These are phyloP conservation scores for Zootermopsis nevadensis DNA, from an alignment of 2,888 invertebrate genomes.

Conservation along the genomic window DNA sequence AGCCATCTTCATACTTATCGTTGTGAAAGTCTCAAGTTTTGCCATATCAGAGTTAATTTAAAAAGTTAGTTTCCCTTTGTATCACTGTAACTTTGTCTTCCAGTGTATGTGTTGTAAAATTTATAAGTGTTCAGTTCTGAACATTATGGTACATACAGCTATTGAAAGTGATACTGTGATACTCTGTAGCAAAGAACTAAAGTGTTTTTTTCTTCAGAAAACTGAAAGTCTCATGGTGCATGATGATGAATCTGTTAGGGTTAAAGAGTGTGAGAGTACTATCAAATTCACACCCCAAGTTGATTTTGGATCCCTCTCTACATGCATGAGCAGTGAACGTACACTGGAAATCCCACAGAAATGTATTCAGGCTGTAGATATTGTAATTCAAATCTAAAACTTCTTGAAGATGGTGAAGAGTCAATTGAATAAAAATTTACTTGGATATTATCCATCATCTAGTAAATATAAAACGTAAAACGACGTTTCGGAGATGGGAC, in stretches of 20 bases:
- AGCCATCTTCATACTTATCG: too few relatives aligned
- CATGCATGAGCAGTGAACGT: slow-evolving; percentile 60
- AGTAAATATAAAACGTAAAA: too few relatives aligned
- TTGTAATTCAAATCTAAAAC: slow-evolving; percentile 84
- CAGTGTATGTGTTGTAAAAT: not conserved
- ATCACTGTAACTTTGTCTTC: too few relatives aligned
- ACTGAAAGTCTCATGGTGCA: slow-evolving; percentile 58
- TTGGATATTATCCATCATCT: slow-evolving; percentile 69
- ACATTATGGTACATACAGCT: not conserved
- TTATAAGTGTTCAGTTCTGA: not conserved
- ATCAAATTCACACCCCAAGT: slow-evolving; percentile 69
- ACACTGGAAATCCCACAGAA: slow-evolving; percentile 67
- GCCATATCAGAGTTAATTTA: too few relatives aligned
- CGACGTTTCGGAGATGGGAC: too few relatives aligned
- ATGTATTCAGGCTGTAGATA: slow-evolving; percentile 84
- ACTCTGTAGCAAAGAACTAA: not conserved
- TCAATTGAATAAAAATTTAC: too few relatives aligned
- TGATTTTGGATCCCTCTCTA: slow-evolving; percentile 63
- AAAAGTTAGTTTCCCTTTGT: too few relatives aligned
- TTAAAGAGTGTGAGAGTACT: slow-evolving; percentile 64
- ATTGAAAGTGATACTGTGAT: not conserved
- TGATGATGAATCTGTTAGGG: slow-evolving; percentile 59
- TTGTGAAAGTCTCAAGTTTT: too few relatives aligned
- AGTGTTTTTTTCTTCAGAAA: slow-evolving; percentile 52
- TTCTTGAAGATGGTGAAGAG: too few relatives aligned